Percentiles rank a stretch among this genome's conserved stretches.
These are phyloP conservation scores for Zaprionus camerounensis DNA, from an alignment of 1,140 invertebrate genomes.

Conservation along the genomic window DNA sequence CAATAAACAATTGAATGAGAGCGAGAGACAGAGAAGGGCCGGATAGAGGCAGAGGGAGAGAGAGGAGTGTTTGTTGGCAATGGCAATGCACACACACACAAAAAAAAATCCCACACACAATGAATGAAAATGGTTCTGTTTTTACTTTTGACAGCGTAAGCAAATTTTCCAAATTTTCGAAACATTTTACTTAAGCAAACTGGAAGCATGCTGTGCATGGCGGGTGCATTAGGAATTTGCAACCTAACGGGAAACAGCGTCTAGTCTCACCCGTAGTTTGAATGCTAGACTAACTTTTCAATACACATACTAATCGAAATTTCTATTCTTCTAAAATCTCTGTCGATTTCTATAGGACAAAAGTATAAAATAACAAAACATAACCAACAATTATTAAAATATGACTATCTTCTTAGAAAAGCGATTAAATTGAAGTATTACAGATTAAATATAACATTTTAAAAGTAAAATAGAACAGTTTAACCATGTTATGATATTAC, in stretches of 20 bases:
- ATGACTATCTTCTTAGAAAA: not conserved
- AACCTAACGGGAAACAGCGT: conserved; percentile 30
- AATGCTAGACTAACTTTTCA: conserved; percentile 33
- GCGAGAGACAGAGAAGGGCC: not conserved
- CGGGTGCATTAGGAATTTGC: conserved; percentile 21
- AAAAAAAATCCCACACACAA: conserved; percentile 43
- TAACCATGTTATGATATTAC: not conserved
- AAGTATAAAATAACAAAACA: not conserved
- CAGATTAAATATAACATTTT: not conserved
- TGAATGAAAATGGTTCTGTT: conserved; percentile 72
- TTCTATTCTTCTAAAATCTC: not conserved
- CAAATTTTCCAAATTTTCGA: conserved; percentile 71
- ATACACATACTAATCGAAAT: conserved; percentile 12
- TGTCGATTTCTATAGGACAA: not conserved
- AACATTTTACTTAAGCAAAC: conserved; percentile 35
- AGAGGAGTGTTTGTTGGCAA: conserved; percentile 46
- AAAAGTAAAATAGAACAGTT: not conserved
- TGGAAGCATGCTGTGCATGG: conserved; percentile 40
- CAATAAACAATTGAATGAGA: conserved; percentile 27
- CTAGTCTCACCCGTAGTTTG: conserved; percentile 13
- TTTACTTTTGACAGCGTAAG: conserved; percentile 80
- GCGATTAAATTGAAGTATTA: not conserved
- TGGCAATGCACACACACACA: conserved; percentile 27
- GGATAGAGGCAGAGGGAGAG: conserved; percentile 2
- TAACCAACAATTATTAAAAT: not conserved